Evolutionary conservation across 2,113 vertebrate genomes (phyloP).

Genomic region (Hypocryptadius cinnamomeus): DNA sequence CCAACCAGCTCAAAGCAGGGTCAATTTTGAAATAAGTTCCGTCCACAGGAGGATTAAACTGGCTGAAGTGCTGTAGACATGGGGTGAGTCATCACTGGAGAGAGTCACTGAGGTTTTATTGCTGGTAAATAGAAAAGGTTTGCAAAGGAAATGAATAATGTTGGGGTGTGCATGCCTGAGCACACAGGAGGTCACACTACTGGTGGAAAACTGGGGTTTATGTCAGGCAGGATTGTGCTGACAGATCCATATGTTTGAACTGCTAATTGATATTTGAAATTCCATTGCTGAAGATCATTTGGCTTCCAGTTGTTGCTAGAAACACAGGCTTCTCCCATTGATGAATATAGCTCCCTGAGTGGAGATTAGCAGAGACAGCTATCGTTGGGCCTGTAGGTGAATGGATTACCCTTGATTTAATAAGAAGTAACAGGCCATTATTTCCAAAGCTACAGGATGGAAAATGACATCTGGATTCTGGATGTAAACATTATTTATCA

Average conservation of each 20-base stretch:
- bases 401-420: conserved; percentile 58
- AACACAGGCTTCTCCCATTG: neutral
- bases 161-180: neutral
- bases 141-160: neutral
- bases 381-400: conserved; percentile 43
- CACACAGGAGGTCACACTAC: neutral
- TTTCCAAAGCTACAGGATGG: conserved; percentile 55
- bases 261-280: conserved; percentile 11
- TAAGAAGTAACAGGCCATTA: conserved; percentile 57
- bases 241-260: neutral
- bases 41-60: neutral
- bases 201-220: neutral
- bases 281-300: neutral
- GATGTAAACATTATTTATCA: conserved; percentile 63
- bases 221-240: neutral
- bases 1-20: neutral
- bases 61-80: neutral
- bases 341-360: conserved; percentile 23
- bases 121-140: neutral
- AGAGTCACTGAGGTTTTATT: neutral
- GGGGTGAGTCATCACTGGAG: neutral
- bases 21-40: neutral
- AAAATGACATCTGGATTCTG: conserved; percentile 55
- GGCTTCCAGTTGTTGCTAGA: neutral
- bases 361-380: conserved; percentile 37